Percentiles rank a stretch among this genome's conserved stretches.
phyloP scores from a whole-genome alignment of 2,797 vertebrate genomes.

The Microhierax caerulescens region DNA sequence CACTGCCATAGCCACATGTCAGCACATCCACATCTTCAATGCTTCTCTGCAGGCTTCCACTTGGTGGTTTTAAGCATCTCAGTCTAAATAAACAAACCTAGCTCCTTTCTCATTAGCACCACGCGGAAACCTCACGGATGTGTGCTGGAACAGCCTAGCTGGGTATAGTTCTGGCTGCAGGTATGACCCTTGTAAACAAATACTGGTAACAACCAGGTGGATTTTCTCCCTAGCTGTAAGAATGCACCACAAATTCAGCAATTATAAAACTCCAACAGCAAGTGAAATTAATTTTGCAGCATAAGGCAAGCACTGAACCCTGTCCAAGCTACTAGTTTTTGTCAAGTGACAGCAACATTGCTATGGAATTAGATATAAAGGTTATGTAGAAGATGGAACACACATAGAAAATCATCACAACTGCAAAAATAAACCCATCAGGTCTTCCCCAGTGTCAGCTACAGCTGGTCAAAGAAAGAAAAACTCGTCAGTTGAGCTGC shows the following conservation, averaged over 20 bases:
- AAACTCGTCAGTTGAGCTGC: not conserved
- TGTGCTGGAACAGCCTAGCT: not conserved
- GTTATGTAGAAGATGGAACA: not conserved
- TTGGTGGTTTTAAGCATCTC: not conserved
- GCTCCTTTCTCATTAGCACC: not conserved
- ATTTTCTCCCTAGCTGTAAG: not conserved
- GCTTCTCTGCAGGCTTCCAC: not conserved
- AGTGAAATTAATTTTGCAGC: fast-evolving
- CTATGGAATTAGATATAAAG: not conserved
- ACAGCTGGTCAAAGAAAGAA: not conserved
- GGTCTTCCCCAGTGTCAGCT: not conserved
- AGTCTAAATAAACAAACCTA: not conserved
- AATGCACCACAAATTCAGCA: not conserved
- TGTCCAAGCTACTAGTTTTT: not conserved
- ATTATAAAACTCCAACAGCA: not conserved
- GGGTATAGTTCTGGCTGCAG: not conserved
- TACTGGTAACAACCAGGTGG: no score
- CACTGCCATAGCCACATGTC: fast-evolving
- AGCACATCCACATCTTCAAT: not conserved
- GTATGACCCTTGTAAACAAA: not conserved
- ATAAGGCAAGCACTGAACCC: not conserved
- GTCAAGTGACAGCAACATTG: not conserved
- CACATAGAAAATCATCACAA: fast-evolving
- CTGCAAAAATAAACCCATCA: not conserved
- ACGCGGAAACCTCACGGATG: fast-evolving